Evolutionary conservation across 2,888 invertebrate species (phyloP), one percentile per base, ranked within the genome.

Genomic region (Mimas tiliae): DNA sequence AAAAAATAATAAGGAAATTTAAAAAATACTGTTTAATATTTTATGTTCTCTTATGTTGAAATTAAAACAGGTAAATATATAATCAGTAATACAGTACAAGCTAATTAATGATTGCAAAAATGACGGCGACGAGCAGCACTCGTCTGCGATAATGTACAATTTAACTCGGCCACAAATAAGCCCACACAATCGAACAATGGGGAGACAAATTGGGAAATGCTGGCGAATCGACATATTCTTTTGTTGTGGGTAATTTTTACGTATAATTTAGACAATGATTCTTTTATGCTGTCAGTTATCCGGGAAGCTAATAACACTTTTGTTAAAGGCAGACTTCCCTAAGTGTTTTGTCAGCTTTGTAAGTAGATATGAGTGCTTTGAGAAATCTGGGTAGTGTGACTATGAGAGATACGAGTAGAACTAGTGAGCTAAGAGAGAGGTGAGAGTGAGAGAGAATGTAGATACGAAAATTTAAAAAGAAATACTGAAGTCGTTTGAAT

Each of bases 121-220:
- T 63, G 69, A 67, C 67, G 63, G 72, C 65, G 72, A 69, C 64
- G 69, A 67, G 62, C 45, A 6, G 45, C 71, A 71, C 69, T 72
- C 71, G 68, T 48, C 62, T 53, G 42, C 51, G 62, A 64, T 77
- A 79, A 80, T 74, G 77, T 69, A 79, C 71, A 73, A 76, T 76
- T 79, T 76, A 79, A 76, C 75, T 74, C 73, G 72, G 65, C 75
- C 70, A 81, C 78, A 86, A 85, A 86, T 83, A 84, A 75, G 75
- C 78, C 76, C 81, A 80, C 81, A 82, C 74, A 48, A 70, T 53
- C 67, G 73, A 83, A 88, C 87, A 89, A 89, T 86, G 75, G 76
- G 70, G 75, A 84, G 85, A 86, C 84, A 88, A 89, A 89, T 88
- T 86, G 84, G 82, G 81, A 81, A 83, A 82, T 78, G 83, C 75